Evolutionary conservation across 2,888 invertebrate species (phyloP).

Genomic region (Hyppa rectilinea): DNA sequence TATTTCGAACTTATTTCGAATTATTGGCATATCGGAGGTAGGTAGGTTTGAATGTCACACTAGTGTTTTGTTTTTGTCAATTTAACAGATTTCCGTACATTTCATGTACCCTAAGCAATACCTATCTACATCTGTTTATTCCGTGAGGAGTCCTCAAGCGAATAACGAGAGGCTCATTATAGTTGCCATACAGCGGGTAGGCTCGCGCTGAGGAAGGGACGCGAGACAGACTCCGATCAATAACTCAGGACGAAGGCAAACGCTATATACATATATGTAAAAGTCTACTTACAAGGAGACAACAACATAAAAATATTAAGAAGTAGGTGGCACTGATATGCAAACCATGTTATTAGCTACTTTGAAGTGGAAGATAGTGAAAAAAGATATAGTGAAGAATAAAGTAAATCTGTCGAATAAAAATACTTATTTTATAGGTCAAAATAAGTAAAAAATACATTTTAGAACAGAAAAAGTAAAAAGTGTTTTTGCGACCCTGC

Average conservation of each 20-base stretch:
- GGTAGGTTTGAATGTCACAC: too few species aligned
- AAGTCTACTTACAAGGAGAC: background rate
- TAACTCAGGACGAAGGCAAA: constrained; percentile 59
- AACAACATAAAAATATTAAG: background rate
- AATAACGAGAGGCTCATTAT: constrained; percentile 45
- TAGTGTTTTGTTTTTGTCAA: background rate
- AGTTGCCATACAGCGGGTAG: background rate
- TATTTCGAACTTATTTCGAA: too few species aligned
- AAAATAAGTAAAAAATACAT: background rate
- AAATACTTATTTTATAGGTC: background rate
- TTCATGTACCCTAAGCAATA: background rate
- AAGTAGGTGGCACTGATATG: background rate
- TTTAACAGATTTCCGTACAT: background rate
- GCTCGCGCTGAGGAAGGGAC: constrained; percentile 39
- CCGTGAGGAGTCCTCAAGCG: constrained; percentile 9
- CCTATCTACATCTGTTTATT: background rate
- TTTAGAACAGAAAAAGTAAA: constrained; percentile 26
- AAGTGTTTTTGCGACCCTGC: constrained; percentile 85
- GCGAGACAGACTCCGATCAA: constrained; percentile 56
- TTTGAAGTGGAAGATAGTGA: background rate
- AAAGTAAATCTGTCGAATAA: background rate
- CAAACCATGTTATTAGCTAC: background rate
- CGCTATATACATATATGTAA: background rate
- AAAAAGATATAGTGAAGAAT: background rate
- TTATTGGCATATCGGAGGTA: too few species aligned